Conservation (phyloP, 2,797 vertebrate species). For the Sebastes minor region DNA sequence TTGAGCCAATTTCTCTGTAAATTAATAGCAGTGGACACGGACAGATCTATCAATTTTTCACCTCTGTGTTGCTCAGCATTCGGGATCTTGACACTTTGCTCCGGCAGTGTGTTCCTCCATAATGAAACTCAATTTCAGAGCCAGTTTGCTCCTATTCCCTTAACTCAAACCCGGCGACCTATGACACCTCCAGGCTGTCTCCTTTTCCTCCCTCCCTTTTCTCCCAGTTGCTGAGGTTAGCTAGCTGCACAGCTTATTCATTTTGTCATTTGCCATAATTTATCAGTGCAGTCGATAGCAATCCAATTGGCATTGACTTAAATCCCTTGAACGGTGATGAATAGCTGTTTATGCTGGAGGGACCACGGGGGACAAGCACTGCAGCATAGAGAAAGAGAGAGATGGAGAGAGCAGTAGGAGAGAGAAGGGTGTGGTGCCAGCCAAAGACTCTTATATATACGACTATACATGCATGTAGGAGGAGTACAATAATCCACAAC, state of each 20-base stretch:
- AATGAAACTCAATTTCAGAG: slow-evolving; percentile 51
- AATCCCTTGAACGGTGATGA: slow-evolving; percentile 53
- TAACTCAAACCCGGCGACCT: slow-evolving; percentile 14
- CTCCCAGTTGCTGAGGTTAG: slow-evolving; percentile 25
- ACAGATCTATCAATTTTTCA: slow-evolving; percentile 38
- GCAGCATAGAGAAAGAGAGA: slow-evolving; percentile 38
- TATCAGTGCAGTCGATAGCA: slow-evolving; percentile 61
- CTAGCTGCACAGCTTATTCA: slow-evolving; percentile 37
- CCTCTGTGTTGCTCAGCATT: neutral
- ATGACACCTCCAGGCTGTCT: slow-evolving; percentile 7
- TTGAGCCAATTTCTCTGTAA: slow-evolving; percentile 43
- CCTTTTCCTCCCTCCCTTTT: slow-evolving; percentile 3
- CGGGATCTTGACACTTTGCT: slow-evolving; percentile 1
- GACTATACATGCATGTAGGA: neutral
- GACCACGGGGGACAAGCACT: slow-evolving; percentile 36
- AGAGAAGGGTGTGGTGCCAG: slow-evolving; percentile 41
- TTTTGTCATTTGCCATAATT: slow-evolving; percentile 59
- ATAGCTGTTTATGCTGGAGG: slow-evolving; percentile 54
- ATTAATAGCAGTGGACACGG: slow-evolving; percentile 35
- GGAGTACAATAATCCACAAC: neutral
- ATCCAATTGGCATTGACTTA: slow-evolving; percentile 65
- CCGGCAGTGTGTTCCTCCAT: slow-evolving; percentile 15
- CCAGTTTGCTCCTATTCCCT: slow-evolving; percentile 18
- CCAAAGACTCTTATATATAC: neutral
- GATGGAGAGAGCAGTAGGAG: slow-evolving; percentile 22